Conservation (phyloP, 1,140 invertebrate genomes). For the Drosophila seguyi region DNA sequence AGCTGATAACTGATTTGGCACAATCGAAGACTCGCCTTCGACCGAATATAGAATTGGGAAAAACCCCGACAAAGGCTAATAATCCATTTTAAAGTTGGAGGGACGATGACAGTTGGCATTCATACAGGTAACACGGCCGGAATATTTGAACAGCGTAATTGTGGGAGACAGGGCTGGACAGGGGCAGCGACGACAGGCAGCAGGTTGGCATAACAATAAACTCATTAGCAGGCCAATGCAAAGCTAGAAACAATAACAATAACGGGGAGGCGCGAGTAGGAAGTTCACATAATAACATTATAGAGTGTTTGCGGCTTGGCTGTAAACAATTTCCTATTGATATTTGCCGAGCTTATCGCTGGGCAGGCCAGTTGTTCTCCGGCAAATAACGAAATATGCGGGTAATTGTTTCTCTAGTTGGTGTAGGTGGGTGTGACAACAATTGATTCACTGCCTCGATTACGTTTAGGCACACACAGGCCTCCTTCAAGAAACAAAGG, state of each 20-base stretch:
- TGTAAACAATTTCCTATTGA: constrained; percentile 70
- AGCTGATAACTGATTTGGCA: constrained; percentile 7
- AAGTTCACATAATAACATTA: constrained; percentile 52
- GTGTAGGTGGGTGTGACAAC: constrained; percentile 42
- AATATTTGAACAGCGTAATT: constrained; percentile 52
- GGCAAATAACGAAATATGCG: constrained; percentile 54
- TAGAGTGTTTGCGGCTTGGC: constrained; percentile 8
- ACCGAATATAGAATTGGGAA: constrained; percentile 20
- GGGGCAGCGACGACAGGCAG: not conserved
- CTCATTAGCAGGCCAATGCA: constrained; percentile 61
- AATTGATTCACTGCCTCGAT: constrained; percentile 44
- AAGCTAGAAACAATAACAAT: constrained; percentile 45
- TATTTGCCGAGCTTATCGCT: constrained; percentile 68
- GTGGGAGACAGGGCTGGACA: constrained; percentile 1
- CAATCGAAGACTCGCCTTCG: constrained; percentile 4
- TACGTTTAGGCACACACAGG: constrained; percentile 22
- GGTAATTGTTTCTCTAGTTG: constrained; percentile 64
- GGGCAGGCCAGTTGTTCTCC: constrained; percentile 39
- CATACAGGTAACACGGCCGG: constrained; percentile 34
- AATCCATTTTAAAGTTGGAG: constrained; percentile 24
- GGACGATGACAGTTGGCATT: constrained; percentile 30
- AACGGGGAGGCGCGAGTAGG: constrained; percentile 34
- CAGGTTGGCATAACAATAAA: constrained; percentile 40
- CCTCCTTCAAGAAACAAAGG: not conserved
- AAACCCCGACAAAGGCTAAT: constrained; percentile 15